Percentiles rank a stretch among this genome's conserved stretches.
Conservation (phyloP, 2,113 vertebrate species). For the Poeciliopsis occidentalis region DNA sequence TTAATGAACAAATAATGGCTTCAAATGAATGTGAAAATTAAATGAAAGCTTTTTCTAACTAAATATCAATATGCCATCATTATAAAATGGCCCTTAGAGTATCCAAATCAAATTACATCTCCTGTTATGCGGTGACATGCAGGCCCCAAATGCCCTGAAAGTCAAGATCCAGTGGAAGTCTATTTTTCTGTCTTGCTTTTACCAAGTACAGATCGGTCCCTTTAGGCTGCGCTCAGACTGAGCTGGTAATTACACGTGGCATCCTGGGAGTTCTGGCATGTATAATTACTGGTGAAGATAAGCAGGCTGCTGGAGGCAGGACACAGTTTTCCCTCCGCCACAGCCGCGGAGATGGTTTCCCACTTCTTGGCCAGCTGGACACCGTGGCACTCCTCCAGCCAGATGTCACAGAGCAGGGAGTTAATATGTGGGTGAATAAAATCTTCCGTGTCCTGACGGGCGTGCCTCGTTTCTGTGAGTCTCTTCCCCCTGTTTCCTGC, state of each 20-base stretch:
- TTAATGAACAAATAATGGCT: slow-evolving; percentile 4
- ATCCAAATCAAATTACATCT: slow-evolving; percentile 27
- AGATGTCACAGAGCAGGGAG: slow-evolving; percentile 51
- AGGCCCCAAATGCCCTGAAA: slow-evolving; percentile 28
- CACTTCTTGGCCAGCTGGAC: slow-evolving; percentile 59
- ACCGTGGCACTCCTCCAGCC: slow-evolving; percentile 47
- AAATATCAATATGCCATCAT: slow-evolving; percentile 13
- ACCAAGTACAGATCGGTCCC: slow-evolving; percentile 46
- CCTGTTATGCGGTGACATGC: slow-evolving; percentile 29
- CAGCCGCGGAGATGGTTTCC: slow-evolving; percentile 47
- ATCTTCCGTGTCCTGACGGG: slow-evolving; percentile 14
- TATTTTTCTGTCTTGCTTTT: slow-evolving; percentile 33
- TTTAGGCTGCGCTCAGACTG: slow-evolving; percentile 59
- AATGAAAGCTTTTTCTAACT: not conserved
- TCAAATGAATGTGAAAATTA: slow-evolving; percentile 23
- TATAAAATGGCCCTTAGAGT: slow-evolving; percentile 17
- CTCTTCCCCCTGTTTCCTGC: slow-evolving; percentile 10
- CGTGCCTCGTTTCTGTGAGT: slow-evolving; percentile 14
- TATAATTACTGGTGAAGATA: slow-evolving; percentile 70
- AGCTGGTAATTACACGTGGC: slow-evolving; percentile 73
- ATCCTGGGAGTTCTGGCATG: slow-evolving; percentile 72
- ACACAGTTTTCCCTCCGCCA: slow-evolving; percentile 51
- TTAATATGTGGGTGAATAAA: slow-evolving; percentile 50
- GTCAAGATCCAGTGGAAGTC: slow-evolving; percentile 38
- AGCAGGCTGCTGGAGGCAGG: slow-evolving; percentile 65